Evolutionary conservation across 1,140 invertebrate genomes (phyloP), one percentile per base, ranked within the genome.

Genomic region (Drosophila sulfurigaster): DNA sequence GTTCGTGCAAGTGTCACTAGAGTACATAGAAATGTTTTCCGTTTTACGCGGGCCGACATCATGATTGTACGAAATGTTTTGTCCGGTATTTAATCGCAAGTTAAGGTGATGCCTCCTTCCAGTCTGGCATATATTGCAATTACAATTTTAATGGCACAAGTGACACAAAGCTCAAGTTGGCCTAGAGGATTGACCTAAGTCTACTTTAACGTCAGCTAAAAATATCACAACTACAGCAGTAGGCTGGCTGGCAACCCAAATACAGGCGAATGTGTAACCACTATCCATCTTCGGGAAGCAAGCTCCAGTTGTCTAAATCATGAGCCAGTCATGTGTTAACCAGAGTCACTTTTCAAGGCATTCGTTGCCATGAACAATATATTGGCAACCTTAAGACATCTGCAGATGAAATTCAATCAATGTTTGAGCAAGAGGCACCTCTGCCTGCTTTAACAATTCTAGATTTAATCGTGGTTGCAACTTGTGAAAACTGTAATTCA

Each of bases 151-250:
- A 25, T 25, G 57, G 57, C 62, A 51, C 41, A 62, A 49, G 48
- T 57, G 64, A 67, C 54, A 67, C 58, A 67, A 68, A 68, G 52
- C 45, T 51, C 46, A 13, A 57, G 38, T 65, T 65, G 62, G 38
- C 51, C 51, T 45, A 65, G 15, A 56, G 63, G 51, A 56, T 43
- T 64, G 62, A 30, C 32, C 43, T 35, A 51, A 58, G 56, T 69
- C 48, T 30, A 20, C 13, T 25, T 13, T 48, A 49, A 35, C 46
- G 15, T 48, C 52, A 58, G 65, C 57, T 59, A 69, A 60, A 69
- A 69, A 69, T 69, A 69, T 5, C 16, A 45, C 62, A 20, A 13
- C 5, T 41, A 49, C 59, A 65, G 62, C 3, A 25, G 20, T 7
- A 16, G 4, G 8, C 0, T 13, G n/a, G 41, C 41, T 13, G n/a